A percentile compares a stretch with the other conserved stretches of the same genome.
These are phyloP conservation scores for Drosophila nigricruria DNA, from an alignment of 2,888 invertebrate species.

Conservation along the genomic window DNA sequence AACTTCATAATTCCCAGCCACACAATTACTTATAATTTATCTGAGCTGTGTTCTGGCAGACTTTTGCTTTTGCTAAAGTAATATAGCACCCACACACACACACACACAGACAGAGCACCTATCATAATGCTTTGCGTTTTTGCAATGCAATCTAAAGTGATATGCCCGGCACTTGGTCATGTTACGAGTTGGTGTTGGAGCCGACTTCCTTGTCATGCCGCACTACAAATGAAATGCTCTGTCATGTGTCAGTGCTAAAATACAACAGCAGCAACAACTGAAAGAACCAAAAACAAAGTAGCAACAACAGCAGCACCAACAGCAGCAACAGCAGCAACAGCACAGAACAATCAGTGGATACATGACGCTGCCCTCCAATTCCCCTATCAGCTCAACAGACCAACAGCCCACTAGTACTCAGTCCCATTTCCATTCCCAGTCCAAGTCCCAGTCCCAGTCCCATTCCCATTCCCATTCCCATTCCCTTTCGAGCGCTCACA, in stretches of 20 bases:
- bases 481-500: slow-evolving; percentile 55
- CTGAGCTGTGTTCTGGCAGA: slow-evolving; percentile 39
- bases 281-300: slow-evolving; percentile 46
- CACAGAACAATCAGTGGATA: slow-evolving; percentile 74
- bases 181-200: slow-evolving; percentile 30
- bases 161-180: slow-evolving; percentile 43
- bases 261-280: slow-evolving; percentile 40
- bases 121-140: slow-evolving; percentile 40
- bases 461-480: slow-evolving; percentile 16
- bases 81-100: background rate
- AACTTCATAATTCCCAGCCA: slow-evolving; percentile 57
- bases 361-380: slow-evolving; percentile 50
- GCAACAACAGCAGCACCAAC: slow-evolving; percentile 2
- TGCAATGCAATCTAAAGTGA: slow-evolving; percentile 57
- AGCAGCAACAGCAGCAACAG: slow-evolving; percentile 26
- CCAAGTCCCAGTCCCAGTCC: slow-evolving; percentile 11
- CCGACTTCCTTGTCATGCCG: slow-evolving; percentile 70
- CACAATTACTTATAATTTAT: slow-evolving; percentile 63
- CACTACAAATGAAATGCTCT: slow-evolving; percentile 79
- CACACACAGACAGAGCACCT: background rate
- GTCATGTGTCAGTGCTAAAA: slow-evolving; percentile 78
- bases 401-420: background rate
- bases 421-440: too few species aligned
- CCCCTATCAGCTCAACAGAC: slow-evolving; percentile 6
- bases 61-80: slow-evolving; percentile 13